Evolutionary conservation across 2,888 invertebrate species (phyloP).

Genomic region (Lottia scabra): DNA sequence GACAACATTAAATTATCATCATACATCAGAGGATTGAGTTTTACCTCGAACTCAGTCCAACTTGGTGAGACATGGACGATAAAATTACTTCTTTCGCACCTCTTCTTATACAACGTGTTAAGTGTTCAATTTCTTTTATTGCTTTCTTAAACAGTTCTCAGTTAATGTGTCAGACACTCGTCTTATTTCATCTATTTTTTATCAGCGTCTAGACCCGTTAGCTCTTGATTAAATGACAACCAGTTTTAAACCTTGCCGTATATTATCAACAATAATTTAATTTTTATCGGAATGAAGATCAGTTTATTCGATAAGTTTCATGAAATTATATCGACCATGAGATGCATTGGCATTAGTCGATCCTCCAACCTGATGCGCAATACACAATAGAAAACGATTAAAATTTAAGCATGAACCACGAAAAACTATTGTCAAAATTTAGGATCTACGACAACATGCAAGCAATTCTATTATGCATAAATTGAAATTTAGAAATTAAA

Average conservation of each 20-base stretch:
- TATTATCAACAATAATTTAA: neutral
- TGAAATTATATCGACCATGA: too few species aligned
- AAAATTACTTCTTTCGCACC: conserved; percentile 4
- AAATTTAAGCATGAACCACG: too few species aligned
- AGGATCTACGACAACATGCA: too few species aligned
- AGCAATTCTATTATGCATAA: too few species aligned
- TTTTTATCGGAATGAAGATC: neutral
- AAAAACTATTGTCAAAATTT: too few species aligned
- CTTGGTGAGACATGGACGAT: neutral
- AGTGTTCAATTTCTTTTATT: conserved; percentile 6
- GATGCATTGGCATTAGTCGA: too few species aligned
- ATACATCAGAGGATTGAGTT: neutral
- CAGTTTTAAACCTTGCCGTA: neutral
- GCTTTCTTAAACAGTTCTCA: conserved; percentile 2
- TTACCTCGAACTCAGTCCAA: neutral
- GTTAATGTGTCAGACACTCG: conserved; percentile 1
- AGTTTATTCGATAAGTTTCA: neutral
- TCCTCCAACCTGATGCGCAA: too few species aligned
- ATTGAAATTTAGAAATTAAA: too few species aligned
- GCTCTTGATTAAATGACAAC: neutral
- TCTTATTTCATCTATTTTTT: neutral
- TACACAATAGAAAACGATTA: too few species aligned
- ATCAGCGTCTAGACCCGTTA: neutral
- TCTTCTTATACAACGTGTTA: neutral
- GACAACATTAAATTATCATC: conserved; percentile 16